Evolutionary conservation across 2,113 vertebrate species (phyloP).

Genomic region (Lagopus muta): DNA sequence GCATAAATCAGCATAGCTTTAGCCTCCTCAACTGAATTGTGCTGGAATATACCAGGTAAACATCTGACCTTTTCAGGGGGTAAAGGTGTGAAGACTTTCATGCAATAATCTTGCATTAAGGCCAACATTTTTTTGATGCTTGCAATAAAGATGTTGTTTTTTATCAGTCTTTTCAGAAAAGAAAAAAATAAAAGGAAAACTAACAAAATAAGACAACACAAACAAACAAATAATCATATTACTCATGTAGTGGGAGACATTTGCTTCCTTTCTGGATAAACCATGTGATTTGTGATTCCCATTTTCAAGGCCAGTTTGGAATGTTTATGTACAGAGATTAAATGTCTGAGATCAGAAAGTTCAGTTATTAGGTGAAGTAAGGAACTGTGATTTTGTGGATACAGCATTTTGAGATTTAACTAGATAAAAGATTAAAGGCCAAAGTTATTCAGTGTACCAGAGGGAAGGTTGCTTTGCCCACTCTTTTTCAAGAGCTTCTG

Average conservation of each 20-base stretch:
- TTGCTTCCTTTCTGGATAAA: not conserved
- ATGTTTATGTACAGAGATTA: not conserved
- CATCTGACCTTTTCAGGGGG: not conserved
- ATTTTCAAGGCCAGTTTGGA: not conserved
- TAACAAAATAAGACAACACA: not conserved
- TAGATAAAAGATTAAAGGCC: not conserved
- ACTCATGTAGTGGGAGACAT: not conserved
- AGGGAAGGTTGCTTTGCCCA: not conserved
- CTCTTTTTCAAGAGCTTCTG: not conserved
- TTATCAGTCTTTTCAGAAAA: constrained; percentile 10
- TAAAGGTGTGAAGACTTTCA: not conserved
- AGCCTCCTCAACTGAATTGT: not conserved
- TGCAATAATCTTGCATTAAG: not conserved
- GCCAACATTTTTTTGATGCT: not conserved
- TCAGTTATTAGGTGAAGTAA: constrained; percentile 6
- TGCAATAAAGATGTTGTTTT: constrained; percentile 16
- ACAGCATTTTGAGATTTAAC: not conserved
- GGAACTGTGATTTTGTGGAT: not conserved
- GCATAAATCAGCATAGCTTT: not conserved
- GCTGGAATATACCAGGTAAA: not conserved
- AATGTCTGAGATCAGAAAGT: not conserved
- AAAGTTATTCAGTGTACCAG: not conserved
- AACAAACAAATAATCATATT: not conserved
- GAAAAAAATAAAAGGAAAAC: not conserved
- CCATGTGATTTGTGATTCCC: not conserved